A percentile compares a stretch with the other conserved stretches of the same genome.
Evolutionary conservation across 2,888 invertebrate species (phyloP).

Genomic region (Phyllotreta cruciferae): DNA sequence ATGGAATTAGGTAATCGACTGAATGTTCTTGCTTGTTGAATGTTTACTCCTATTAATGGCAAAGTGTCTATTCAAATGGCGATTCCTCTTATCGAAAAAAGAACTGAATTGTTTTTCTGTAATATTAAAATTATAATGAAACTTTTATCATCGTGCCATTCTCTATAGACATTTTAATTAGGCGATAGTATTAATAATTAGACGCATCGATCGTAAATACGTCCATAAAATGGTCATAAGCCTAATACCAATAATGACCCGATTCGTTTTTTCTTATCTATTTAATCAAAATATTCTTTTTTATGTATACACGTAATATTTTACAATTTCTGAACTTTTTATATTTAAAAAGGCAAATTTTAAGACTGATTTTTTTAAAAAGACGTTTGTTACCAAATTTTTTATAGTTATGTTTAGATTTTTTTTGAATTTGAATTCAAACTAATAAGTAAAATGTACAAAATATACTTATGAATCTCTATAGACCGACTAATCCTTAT

Average conservation of each 20-base stretch:
- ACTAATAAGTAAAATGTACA: slow-evolving; percentile 15
- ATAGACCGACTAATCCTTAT: background rate
- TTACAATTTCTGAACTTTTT: slow-evolving; percentile 25
- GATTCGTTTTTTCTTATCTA: slow-evolving; percentile 5
- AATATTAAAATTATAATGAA: background rate
- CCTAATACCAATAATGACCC: slow-evolving; percentile 8
- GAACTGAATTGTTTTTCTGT: no score
- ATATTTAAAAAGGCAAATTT: slow-evolving; percentile 25
- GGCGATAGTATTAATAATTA: background rate
- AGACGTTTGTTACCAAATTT: slow-evolving; percentile 41
- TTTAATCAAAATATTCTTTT: slow-evolving; percentile 10
- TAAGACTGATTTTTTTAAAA: slow-evolving; percentile 45
- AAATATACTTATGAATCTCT: slow-evolving; percentile 15
- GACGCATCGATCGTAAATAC: slow-evolving; percentile 16
- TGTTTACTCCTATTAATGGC: no score
- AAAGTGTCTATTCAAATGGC: no score
- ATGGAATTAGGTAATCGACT: no score
- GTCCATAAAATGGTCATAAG: slow-evolving; percentile 13
- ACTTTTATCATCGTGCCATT: slow-evolving; percentile 6
- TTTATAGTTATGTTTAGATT: slow-evolving; percentile 24
- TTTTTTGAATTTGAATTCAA: slow-evolving; percentile 16
- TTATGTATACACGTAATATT: slow-evolving; percentile 21
- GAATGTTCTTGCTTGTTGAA: no score
- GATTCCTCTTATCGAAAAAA: no score
- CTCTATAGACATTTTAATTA: slow-evolving; percentile 5